These are phyloP conservation scores for Microplitis deprimator DNA, from an alignment of 2,888 invertebrate species.

Conservation along the genomic window DNA sequence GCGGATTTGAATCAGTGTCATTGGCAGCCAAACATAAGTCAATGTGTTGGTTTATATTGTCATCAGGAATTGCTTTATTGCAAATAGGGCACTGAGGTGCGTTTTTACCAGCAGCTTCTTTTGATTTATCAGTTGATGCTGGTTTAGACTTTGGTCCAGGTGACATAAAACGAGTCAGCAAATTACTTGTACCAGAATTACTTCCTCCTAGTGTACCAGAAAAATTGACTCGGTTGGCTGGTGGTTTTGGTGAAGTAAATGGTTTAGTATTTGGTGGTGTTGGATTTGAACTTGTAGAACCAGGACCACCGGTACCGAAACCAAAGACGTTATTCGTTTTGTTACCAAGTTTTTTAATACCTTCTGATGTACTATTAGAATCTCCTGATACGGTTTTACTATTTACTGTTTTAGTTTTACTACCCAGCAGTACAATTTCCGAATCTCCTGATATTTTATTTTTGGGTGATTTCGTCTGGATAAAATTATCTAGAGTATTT, in stretches of 20 bases:
- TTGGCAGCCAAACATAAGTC: conserved; percentile 41
- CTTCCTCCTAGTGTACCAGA: conserved; percentile 60
- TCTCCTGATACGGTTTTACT: neutral
- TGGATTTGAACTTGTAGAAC: conserved; percentile 38
- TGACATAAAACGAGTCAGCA: conserved; percentile 57
- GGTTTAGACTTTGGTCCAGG: neutral
- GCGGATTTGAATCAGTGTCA: neutral
- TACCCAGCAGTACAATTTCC: conserved; percentile 12
- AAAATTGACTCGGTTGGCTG: conserved; percentile 24
- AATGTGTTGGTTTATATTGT: conserved; percentile 45
- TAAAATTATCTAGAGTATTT: conserved; percentile 11
- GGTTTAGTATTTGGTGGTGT: conserved; percentile 21
- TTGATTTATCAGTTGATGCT: too few relatives aligned
- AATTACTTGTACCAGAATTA: conserved; percentile 59
- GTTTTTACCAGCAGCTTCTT: neutral
- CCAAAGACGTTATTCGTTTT: conserved; percentile 61
- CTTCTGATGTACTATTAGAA: conserved; percentile 18
- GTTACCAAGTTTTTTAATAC: conserved; percentile 60
- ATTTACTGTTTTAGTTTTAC: conserved; percentile 56
- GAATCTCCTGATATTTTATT: neutral
- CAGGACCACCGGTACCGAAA: conserved; percentile 61
- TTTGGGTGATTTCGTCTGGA: neutral
- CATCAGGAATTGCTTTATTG: neutral
- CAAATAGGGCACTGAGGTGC: conserved; percentile 45
- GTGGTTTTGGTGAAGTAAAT: conserved; percentile 16